Base-by-base conservation (phyloP, 1,140 invertebrate species). In the Aphelinus atriplicis region DNA sequence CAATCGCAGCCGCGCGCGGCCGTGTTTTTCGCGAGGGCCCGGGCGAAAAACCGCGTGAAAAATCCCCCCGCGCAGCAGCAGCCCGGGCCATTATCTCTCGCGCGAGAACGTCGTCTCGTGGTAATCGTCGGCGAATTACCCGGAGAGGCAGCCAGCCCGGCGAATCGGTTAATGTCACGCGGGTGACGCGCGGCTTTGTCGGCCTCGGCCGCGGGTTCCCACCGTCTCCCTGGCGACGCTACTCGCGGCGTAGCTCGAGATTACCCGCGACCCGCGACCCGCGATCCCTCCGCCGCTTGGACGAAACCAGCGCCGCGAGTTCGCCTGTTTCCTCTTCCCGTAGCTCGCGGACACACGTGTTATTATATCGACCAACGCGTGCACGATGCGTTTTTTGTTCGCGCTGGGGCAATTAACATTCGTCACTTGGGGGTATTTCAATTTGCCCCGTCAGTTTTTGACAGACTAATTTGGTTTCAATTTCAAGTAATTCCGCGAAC, bases 121-220 rank as follows among this genome's bases (percentile, higher is more conserved):
- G 77, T 82, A 84, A 84, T 82, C 80, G 77, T 66, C 75, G 71
- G 72, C 73, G 72, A 79, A 83, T 85, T 82, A 82, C 71, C 65
- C 79, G 75, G 73, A 80, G 75, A 78, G 26, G 26, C 26, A 26
- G 81, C 68, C n/a, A n/a, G n/a, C 73, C 75, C 77, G 77, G 26
- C 26, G 78, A 82, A 82, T 84, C 81, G 80, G 81, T 84, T 84
- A 84, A 84, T 80, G 78, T 84, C 81, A 80, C 62, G 26, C 26
- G 26, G 26, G 26, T 26, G 26, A 26, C 26, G 26, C 26, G 26
- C 26, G 26, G 26, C 26, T 26, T 26, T 26, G 26, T 26, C 26
- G 26, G 26, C 74, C 78, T 78, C 45, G 64, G 5, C 3, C 42
- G 26, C 50, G 57, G 9, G 50, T 68, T 57, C 48, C 56, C 61